Evolutionary conservation across 2,797 vertebrate genomes (phyloP).

Genomic region (Brachymystax lenok): DNA sequence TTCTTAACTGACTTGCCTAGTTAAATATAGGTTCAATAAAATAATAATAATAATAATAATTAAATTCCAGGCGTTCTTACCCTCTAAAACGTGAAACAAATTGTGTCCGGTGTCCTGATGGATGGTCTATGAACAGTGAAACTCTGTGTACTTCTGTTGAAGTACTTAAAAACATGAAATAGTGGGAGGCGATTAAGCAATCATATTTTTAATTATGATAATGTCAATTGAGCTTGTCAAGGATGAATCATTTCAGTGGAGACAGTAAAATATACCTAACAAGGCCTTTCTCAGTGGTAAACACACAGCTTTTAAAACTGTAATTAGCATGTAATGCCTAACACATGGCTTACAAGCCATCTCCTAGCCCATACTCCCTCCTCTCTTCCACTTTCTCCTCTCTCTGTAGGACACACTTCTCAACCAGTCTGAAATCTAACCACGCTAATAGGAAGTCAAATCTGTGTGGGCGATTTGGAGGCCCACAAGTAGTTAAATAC

Average conservation of each 20-base stretch:
- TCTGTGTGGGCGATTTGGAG: constrained; percentile 48
- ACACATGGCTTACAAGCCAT: constrained; percentile 76
- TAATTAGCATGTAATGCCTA: constrained; percentile 82
- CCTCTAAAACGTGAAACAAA: constrained; percentile 44
- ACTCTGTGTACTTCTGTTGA: constrained; percentile 51
- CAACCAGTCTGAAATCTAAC: constrained; percentile 72
- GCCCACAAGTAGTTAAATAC: constrained; percentile 7
- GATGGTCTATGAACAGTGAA: constrained; percentile 49
- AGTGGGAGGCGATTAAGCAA: constrained; percentile 63
- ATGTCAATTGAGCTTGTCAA: constrained; percentile 80
- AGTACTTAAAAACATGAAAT: constrained; percentile 56
- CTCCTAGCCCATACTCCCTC: constrained; percentile 61
- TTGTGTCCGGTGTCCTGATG: constrained; percentile 58
- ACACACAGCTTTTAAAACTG: constrained; percentile 75
- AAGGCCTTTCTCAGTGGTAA: constrained; percentile 74
- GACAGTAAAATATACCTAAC: constrained; percentile 81
- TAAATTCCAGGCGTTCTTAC: background rate
- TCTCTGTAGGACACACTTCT: constrained; percentile 68
- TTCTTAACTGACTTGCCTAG: too few species aligned
- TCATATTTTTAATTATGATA: constrained; percentile 76
- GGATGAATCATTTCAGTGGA: constrained; percentile 78
- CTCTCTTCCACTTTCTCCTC: constrained; percentile 56
- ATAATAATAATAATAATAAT: background rate
- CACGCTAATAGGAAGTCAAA: constrained; percentile 66
- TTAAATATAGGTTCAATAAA: too few species aligned